phyloP scores from a whole-genome alignment of 2,113 vertebrate species.

The Monarcha castaneiventris region DNA sequence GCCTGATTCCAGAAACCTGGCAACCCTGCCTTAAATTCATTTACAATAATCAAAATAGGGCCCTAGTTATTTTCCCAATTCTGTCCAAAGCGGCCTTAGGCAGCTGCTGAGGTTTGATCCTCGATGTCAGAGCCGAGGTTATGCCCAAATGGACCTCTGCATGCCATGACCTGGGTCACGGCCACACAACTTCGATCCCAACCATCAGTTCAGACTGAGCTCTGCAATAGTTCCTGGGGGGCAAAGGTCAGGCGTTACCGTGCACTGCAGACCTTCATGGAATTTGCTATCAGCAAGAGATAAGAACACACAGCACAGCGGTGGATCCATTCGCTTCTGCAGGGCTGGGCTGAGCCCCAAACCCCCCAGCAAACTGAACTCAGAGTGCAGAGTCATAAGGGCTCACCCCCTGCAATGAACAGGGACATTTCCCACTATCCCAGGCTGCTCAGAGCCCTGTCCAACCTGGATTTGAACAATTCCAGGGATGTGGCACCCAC shows the following conservation, averaged over 20 bases:
- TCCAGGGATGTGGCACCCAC: neutral
- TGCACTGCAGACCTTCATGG: accelerated
- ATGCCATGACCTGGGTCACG: neutral
- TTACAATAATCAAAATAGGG: neutral
- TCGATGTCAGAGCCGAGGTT: accelerated
- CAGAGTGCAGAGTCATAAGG: accelerated
- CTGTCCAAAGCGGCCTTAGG: neutral
- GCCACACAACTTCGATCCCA: neutral
- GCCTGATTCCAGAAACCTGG: constrained; percentile 38
- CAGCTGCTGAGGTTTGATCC: neutral
- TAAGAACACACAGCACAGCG: neutral
- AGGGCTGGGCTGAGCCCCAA: neutral
- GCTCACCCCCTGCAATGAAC: neutral
- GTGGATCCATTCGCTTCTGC: accelerated
- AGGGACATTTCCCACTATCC: neutral
- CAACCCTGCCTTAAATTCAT: neutral
- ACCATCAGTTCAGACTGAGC: neutral
- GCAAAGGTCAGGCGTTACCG: neutral
- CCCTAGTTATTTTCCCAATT: neutral
- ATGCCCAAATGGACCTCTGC: neutral
- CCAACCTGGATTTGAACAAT: neutral
- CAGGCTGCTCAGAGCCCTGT: neutral
- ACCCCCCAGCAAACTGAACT: neutral
- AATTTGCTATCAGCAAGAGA: neutral
- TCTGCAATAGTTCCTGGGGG: neutral